phyloP scores from a whole-genome alignment of 2,888 invertebrate species.

The Aproaerema taeniolella region DNA sequence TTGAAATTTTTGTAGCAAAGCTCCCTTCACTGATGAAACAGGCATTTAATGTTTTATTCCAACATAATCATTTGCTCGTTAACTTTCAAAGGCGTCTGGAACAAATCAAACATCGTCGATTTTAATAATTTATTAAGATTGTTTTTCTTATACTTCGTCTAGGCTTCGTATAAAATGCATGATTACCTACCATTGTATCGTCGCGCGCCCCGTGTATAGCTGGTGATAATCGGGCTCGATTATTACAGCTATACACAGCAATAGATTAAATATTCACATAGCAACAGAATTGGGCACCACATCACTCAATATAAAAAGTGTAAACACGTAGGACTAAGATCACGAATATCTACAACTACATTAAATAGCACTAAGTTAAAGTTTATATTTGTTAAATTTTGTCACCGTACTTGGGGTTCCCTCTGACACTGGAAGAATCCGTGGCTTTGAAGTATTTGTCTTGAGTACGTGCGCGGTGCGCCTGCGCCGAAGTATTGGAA shows the following conservation, averaged over 20 bases:
- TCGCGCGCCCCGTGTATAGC: conserved; percentile 39
- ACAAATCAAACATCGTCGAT: too few species aligned
- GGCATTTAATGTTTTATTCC: too few species aligned
- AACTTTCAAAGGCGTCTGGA: too few species aligned
- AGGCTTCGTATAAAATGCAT: conserved; percentile 64
- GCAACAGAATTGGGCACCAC: conserved; percentile 30
- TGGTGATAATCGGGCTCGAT: conserved; percentile 31
- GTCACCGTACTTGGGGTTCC: conserved; percentile 63
- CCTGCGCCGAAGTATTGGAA: not conserved
- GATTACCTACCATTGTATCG: conserved; percentile 40
- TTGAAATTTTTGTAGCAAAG: too few species aligned
- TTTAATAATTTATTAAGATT: conserved; percentile 15
- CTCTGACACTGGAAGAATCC: conserved; percentile 31
- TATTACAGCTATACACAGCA: conserved; percentile 37
- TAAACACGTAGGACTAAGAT: conserved; percentile 38
- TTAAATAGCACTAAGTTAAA: conserved; percentile 31
- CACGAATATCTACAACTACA: conserved; percentile 32
- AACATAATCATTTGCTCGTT: too few species aligned
- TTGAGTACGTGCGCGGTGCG: not conserved
- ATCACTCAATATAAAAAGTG: conserved; percentile 31
- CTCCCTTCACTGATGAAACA: too few species aligned
- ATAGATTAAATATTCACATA: conserved; percentile 34
- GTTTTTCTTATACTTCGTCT: conserved; percentile 41
- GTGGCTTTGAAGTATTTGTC: conserved; percentile 21
- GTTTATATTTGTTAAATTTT: conserved; percentile 47